Percentiles rank a stretch among this genome's conserved stretches.
phyloP scores from a whole-genome alignment of 2,797 vertebrate genomes.

The Anguilla pacifica region DNA sequence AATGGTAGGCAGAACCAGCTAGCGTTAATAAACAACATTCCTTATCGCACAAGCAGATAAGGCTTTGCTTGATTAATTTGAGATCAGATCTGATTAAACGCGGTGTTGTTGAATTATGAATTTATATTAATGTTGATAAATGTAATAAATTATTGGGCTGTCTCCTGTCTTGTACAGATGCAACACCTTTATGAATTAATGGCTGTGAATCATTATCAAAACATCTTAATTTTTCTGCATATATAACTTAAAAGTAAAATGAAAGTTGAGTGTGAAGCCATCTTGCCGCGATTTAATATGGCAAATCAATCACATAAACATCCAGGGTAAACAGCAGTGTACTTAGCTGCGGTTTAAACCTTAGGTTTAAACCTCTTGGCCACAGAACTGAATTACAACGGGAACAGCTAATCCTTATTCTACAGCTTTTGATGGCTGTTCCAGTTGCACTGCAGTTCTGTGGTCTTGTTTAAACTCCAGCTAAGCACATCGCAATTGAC shows the following conservation, averaged over 20 bases:
- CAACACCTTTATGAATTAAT: neutral
- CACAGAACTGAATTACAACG: no score
- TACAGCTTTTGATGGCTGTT: no score
- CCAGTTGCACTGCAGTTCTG: no score
- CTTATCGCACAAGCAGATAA: constrained; percentile 14
- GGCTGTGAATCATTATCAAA: neutral
- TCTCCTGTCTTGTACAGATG: neutral
- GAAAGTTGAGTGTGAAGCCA: neutral
- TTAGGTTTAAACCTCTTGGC: no score
- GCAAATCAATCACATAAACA: neutral
- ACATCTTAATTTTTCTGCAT: neutral
- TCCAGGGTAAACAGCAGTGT: no score
- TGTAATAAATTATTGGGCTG: neutral
- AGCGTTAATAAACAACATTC: neutral
- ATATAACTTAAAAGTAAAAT: neutral
- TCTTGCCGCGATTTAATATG: neutral
- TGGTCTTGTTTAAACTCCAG: no score
- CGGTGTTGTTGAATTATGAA: neutral
- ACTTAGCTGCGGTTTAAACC: no score
- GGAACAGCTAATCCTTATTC: no score
- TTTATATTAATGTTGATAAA: neutral
- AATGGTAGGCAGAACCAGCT: neutral
- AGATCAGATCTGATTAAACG: neutral
- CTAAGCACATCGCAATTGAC: no score
- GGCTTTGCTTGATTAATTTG: neutral